Percentiles rank a stretch among this genome's conserved stretches.
Evolutionary conservation across 2,888 invertebrate genomes (phyloP).

Genomic region (Temnothorax unifasciatus): DNA sequence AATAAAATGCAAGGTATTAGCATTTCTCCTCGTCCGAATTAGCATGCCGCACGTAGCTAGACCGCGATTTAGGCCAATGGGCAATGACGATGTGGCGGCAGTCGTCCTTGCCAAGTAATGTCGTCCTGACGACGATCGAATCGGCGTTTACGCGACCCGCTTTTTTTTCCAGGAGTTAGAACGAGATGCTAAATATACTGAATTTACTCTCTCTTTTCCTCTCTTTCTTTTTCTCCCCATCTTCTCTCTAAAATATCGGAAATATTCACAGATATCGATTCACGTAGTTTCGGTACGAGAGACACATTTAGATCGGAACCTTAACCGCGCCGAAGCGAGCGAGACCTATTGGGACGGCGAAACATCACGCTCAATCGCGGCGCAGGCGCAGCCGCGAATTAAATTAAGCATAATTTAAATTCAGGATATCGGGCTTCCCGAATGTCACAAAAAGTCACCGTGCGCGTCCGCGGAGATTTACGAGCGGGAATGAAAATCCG

Average conservation of each 20-base stretch:
- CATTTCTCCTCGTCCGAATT: conserved; percentile 66
- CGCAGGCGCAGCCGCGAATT: conserved; percentile 13
- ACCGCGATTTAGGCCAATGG: conserved; percentile 70
- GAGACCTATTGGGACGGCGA: neutral
- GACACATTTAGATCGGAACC: neutral
- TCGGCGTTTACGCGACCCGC: conserved; percentile 63
- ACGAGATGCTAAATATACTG: conserved; percentile 51
- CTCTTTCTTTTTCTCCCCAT: neutral
- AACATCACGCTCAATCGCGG: conserved; percentile 14
- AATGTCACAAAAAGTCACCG: conserved; percentile 32
- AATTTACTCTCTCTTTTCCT: neutral
- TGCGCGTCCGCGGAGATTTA: conserved; percentile 14
- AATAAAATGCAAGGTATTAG: conserved; percentile 54
- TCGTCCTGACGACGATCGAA: conserved; percentile 66
- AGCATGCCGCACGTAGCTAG: conserved; percentile 64
- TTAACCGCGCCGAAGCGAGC: neutral
- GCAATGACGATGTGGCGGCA: conserved; percentile 62
- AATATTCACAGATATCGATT: conserved; percentile 12
- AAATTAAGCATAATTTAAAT: conserved; percentile 44
- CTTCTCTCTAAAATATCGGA: conserved; percentile 24
- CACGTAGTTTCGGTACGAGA: neutral
- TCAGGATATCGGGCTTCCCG: conserved; percentile 40
- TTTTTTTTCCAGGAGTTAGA: conserved; percentile 69
- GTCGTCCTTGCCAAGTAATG: conserved; percentile 72
- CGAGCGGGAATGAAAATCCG: conserved; percentile 34